phyloP scores from a whole-genome alignment of 2,888 invertebrate species.

The Drosophila multiciliata region DNA sequence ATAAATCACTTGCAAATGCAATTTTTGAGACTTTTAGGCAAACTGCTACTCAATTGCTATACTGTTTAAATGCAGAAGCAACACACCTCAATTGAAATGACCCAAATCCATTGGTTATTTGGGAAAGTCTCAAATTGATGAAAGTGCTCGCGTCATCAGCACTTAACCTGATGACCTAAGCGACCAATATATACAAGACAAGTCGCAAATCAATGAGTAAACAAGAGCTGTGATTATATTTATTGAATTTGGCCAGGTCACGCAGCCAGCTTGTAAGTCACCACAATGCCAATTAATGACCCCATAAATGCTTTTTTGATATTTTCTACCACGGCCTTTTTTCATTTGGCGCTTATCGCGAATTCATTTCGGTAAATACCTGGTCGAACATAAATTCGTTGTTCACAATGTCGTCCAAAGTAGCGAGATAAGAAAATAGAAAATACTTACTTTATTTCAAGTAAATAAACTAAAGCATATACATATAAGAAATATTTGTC shows the following conservation, averaged over 20 bases:
- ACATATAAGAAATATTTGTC: constrained; percentile 8
- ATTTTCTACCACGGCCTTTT: constrained; percentile 21
- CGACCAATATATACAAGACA: constrained; percentile 33
- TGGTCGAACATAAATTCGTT: constrained; percentile 27
- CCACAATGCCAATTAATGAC: constrained; percentile 10
- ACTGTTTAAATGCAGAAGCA: constrained; percentile 23
- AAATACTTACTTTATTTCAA: constrained; percentile 28
- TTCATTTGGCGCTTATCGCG: constrained; percentile 57
- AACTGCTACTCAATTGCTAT: constrained; percentile 28
- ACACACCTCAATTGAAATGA: constrained; percentile 44
- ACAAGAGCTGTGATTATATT: constrained; percentile 24
- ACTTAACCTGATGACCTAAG: constrained; percentile 70
- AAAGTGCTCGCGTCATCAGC: constrained; percentile 43
- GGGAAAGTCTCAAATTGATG: constrained; percentile 7
- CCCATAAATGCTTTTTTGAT: constrained; percentile 41
- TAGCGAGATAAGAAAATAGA: constrained; percentile 26
- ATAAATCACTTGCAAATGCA: neutral
- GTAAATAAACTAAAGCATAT: constrained; percentile 4
- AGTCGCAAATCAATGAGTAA: constrained; percentile 41
- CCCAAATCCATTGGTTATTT: neutral
- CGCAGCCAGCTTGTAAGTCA: constrained; percentile 36
- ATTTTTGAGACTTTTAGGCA: neutral
- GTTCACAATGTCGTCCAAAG: constrained; percentile 22
- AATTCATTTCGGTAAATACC: constrained; percentile 60
- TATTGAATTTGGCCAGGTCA: constrained; percentile 64